A percentile compares a stretch with the other conserved stretches of the same genome.
Conservation (phyloP, 1,140 invertebrate genomes). For the Zophobas morio region DNA sequence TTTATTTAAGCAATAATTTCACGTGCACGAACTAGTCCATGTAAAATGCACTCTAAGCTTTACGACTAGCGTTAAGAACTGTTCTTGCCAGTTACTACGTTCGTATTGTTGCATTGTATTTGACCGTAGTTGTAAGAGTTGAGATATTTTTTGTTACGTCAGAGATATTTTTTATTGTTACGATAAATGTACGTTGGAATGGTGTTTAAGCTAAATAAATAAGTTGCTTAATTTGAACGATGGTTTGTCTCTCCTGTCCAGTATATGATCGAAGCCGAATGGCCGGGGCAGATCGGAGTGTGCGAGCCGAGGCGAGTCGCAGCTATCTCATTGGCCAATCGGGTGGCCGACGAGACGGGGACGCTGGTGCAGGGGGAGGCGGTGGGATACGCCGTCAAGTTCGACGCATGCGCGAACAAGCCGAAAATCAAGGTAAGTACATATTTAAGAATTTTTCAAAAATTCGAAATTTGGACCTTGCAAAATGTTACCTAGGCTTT, state of each 20-base stretch:
- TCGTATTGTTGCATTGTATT: constrained; percentile 16
- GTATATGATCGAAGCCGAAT: constrained; percentile 93
- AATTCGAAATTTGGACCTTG: constrained; percentile 41
- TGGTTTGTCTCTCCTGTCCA: constrained; percentile 68
- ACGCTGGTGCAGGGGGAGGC: constrained; percentile 78
- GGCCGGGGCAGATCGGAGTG: constrained; percentile 86
- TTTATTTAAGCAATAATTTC: neutral
- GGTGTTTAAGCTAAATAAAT: constrained; percentile 49
- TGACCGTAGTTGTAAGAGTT: neutral
- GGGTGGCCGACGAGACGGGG: constrained; percentile 93
- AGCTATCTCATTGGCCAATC: constrained; percentile 88
- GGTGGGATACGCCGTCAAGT: constrained; percentile 95
- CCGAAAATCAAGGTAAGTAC: constrained; percentile 89
- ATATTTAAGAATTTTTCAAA: neutral
- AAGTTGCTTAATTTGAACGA: constrained; percentile 18
- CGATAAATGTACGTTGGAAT: constrained; percentile 26
- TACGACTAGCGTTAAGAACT: too few relatives aligned
- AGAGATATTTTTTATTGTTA: constrained; percentile 16
- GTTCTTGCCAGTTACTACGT: constrained; percentile 21
- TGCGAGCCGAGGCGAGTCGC: constrained; percentile 95
- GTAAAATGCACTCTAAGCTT: too few relatives aligned
- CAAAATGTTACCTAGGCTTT: too few relatives aligned
- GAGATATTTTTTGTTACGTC: constrained; percentile 19
- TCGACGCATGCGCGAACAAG: constrained; percentile 84
- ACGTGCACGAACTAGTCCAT: constrained; percentile 3